Conservation (phyloP, 1,140 invertebrate species). For the Epicauta chinensis region DNA sequence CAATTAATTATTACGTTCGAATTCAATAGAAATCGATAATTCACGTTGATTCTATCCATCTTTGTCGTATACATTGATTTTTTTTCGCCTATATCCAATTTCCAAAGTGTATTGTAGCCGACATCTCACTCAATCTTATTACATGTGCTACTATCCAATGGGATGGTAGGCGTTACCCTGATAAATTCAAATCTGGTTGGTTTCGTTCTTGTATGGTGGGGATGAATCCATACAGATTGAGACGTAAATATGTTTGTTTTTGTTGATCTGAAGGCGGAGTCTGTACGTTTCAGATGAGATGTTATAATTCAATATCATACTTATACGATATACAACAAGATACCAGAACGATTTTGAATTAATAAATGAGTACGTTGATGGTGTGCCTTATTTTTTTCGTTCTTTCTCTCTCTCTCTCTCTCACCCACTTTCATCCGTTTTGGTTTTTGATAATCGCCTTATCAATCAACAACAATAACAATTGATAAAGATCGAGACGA, state of each 20-base stretch:
- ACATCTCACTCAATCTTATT: constrained; percentile 31
- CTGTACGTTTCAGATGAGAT: constrained; percentile 17
- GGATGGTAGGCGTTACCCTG: constrained; percentile 27
- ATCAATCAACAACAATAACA: too few species aligned
- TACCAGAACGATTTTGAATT: constrained; percentile 34
- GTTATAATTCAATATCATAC: constrained; percentile 31
- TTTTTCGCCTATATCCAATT: neutral
- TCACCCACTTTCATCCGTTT: too few species aligned
- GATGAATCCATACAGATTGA: constrained; percentile 30
- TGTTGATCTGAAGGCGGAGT: constrained; percentile 29
- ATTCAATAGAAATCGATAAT: too few species aligned
- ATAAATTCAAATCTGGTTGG: constrained; percentile 24
- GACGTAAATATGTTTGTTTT: constrained; percentile 40
- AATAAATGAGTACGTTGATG: constrained; percentile 22
- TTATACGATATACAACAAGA: constrained; percentile 30
- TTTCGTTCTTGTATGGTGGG: constrained; percentile 18
- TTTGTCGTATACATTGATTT: constrained; percentile 15
- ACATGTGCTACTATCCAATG: constrained; percentile 18
- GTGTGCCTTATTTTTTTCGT: too few species aligned
- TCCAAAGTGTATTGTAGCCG: neutral
- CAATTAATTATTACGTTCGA: too few species aligned
- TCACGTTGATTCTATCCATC: constrained; percentile 8
- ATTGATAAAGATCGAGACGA: too few species aligned
- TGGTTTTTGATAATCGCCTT: too few species aligned
- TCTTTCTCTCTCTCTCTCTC: too few species aligned